Conservation (phyloP, 2,888 invertebrate genomes). For the Nymphalis polychloros region DNA sequence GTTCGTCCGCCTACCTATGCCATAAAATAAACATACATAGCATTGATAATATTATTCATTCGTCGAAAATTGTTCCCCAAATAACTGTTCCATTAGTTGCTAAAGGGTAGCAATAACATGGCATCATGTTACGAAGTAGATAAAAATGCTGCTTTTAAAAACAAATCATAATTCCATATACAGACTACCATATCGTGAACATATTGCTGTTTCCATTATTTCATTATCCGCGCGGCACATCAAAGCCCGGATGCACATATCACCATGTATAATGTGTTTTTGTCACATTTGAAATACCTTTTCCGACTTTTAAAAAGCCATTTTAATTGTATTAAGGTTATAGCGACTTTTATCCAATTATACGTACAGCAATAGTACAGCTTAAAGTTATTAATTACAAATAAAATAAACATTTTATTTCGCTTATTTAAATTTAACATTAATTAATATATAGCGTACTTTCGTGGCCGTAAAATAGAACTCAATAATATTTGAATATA, state of each 20-base stretch:
- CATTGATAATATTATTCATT: too few species aligned
- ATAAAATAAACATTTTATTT: not conserved
- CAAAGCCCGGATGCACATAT: constrained; percentile 12
- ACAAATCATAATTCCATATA: not conserved
- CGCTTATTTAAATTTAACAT: not conserved
- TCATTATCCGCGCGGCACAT: constrained; percentile 18
- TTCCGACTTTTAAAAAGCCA: constrained; percentile 9
- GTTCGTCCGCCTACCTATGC: too few species aligned
- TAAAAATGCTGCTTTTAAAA: not conserved
- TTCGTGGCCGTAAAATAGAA: too few species aligned
- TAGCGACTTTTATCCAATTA: constrained; percentile 1
- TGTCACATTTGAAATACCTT: constrained; percentile 4
- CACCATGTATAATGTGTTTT: not conserved
- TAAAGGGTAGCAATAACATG: too few species aligned
- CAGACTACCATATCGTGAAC: not conserved
- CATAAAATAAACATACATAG: too few species aligned
- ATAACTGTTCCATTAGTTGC: too few species aligned
- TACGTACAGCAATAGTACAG: too few species aligned
- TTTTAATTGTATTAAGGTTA: constrained; percentile 6
- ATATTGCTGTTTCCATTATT: constrained; percentile 19
- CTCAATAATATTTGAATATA: too few species aligned
- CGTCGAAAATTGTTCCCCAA: too few species aligned
- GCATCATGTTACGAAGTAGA: not conserved
- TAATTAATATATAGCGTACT: not conserved
- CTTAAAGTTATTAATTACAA: not conserved